Evolutionary conservation across 2,888 invertebrate genomes (phyloP).

Genomic region (Drosophila prostipennis): DNA sequence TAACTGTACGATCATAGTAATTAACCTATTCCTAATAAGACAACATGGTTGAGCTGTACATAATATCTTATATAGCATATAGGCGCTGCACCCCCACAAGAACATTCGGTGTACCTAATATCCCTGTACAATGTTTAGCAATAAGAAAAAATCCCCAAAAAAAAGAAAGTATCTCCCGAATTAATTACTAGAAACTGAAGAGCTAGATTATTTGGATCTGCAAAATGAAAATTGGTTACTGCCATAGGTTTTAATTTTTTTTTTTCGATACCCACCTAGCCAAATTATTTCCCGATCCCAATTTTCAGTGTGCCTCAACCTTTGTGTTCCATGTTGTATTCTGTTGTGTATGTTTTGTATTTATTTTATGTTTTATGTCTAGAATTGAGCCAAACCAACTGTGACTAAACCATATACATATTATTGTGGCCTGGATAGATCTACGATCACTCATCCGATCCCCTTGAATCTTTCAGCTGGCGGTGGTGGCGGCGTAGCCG

Average conservation of each 20-base stretch:
- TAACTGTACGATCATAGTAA: conserved; percentile 55
- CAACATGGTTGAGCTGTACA: conserved; percentile 41
- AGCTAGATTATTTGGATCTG: conserved; percentile 28
- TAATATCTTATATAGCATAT: conserved; percentile 29
- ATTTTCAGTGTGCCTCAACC: conserved; percentile 39
- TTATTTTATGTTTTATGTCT: conserved; percentile 58
- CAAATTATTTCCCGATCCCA: conserved; percentile 9
- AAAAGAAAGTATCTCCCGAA: background rate
- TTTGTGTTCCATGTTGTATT: conserved; percentile 62
- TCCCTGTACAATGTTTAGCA: conserved; percentile 3
- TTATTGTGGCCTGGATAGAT: background rate
- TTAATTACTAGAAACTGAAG: background rate
- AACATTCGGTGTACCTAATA: conserved; percentile 21
- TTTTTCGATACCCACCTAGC: background rate
- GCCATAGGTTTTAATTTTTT: conserved; percentile 16
- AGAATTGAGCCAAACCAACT: conserved; percentile 46
- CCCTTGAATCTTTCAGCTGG: conserved; percentile 63
- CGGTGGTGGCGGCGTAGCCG: conserved; percentile 75
- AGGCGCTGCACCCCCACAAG: conserved; percentile 32
- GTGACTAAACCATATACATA: conserved; percentile 64
- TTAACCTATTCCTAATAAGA: conserved; percentile 35
- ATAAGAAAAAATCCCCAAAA: conserved; percentile 3
- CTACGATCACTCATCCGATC: background rate
- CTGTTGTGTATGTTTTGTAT: conserved; percentile 57
- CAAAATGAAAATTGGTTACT: conserved; percentile 23